phyloP scores from a whole-genome alignment of 92 coral and sea anemone species.

The Siderastrea siderea region DNA sequence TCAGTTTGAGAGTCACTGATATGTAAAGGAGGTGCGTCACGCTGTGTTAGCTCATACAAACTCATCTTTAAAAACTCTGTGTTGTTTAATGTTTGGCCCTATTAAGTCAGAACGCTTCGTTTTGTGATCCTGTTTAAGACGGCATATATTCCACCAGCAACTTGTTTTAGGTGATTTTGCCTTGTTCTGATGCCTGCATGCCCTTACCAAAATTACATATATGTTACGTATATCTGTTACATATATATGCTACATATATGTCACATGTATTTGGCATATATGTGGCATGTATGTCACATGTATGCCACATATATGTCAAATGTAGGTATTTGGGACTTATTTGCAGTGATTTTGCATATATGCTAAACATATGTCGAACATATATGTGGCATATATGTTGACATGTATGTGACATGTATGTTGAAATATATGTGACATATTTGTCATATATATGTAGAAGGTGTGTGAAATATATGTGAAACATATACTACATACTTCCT shows the following conservation, averaged over 20 bases:
- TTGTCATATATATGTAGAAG: background rate
- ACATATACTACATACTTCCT: background rate
- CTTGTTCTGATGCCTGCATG: no score
- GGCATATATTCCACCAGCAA: no score
- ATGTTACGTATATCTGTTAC: conserved; percentile 19
- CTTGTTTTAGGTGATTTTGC: no score
- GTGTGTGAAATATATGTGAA: background rate
- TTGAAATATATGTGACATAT: background rate
- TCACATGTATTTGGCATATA: background rate
- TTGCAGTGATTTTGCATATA: background rate
- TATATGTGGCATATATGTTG: background rate
- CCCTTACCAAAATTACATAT: conserved; percentile 21
- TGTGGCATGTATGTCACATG: conserved; percentile 8
- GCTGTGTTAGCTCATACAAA: no score
- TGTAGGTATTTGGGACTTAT: conserved; percentile 28
- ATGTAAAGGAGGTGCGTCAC: no score
- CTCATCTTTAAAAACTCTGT: no score
- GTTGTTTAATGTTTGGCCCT: no score
- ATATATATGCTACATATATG: no score
- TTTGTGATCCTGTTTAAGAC: no score
- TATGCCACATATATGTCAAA: conserved; percentile 13
- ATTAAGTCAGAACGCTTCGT: no score
- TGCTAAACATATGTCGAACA: background rate
- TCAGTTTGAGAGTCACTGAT: no score
- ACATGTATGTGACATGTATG: background rate